Percentiles rank a stretch among this genome's conserved stretches.
phyloP scores from a whole-genome alignment of 2,113 vertebrate species.

The Morone saxatilis region DNA sequence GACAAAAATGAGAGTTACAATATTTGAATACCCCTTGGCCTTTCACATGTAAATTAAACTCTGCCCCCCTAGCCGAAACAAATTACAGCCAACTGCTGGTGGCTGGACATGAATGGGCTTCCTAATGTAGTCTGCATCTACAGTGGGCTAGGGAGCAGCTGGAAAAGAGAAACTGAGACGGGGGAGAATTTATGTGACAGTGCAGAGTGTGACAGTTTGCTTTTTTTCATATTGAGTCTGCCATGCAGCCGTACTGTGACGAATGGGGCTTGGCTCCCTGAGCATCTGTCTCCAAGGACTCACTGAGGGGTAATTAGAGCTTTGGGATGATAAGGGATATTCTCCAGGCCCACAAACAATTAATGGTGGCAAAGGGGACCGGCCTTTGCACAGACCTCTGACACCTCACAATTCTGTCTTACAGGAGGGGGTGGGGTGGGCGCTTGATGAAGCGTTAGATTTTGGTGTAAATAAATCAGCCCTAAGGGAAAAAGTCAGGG shows the following conservation, averaged over 20 bases:
- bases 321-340: slow-evolving; percentile 72
- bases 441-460: slow-evolving; percentile 54
- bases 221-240: slow-evolving; percentile 76
- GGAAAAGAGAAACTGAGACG: slow-evolving; percentile 73
- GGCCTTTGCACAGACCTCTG: slow-evolving; percentile 69
- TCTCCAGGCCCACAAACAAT: slow-evolving; percentile 61
- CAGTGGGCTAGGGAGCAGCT: slow-evolving; percentile 81
- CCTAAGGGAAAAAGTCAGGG: slow-evolving; percentile 48
- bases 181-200: slow-evolving; percentile 81
- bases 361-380: slow-evolving; percentile 66
- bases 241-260: slow-evolving; percentile 80
- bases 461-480: slow-evolving; percentile 66
- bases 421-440: slow-evolving; percentile 25
- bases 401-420: slow-evolving; percentile 59
- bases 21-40: slow-evolving; percentile 73
- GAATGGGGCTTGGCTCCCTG: slow-evolving; percentile 79
- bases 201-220: slow-evolving; percentile 79
- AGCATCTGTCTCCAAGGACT: slow-evolving; percentile 80
- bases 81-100: slow-evolving; percentile 84
- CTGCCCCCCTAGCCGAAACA: slow-evolving; percentile 80
- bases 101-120: slow-evolving; percentile 80
- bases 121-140: slow-evolving; percentile 81
- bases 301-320: slow-evolving; percentile 80
- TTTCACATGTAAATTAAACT: slow-evolving; percentile 84
- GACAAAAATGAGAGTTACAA: slow-evolving; percentile 76